Evolutionary conservation across 2,797 vertebrate genomes (phyloP).

Genomic region (Falco naumanni): DNA sequence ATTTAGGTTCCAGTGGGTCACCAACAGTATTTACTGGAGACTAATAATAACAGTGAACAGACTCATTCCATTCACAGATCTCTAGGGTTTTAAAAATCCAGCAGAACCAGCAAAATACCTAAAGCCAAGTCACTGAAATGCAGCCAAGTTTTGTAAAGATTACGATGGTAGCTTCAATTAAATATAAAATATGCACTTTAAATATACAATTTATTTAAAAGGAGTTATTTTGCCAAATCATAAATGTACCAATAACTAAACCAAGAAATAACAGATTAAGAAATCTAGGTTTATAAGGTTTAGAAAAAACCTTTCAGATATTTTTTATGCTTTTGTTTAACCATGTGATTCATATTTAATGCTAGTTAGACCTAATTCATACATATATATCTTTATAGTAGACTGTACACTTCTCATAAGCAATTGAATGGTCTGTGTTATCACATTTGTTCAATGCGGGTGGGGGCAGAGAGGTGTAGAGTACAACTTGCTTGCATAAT

Average conservation of each 20-base stretch:
- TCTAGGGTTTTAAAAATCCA: conserved; percentile 66
- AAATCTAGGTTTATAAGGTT: neutral
- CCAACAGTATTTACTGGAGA: conserved; percentile 26
- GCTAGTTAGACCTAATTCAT: neutral
- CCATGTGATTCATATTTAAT: neutral
- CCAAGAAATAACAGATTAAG: conserved; percentile 16
- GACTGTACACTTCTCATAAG: neutral
- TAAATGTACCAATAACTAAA: conserved; percentile 28
- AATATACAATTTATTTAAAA: conserved; percentile 42
- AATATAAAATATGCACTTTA: conserved; percentile 50
- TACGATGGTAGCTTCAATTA: conserved; percentile 60
- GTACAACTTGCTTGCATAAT: neutral
- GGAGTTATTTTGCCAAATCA: conserved; percentile 15
- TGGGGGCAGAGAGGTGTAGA: neutral
- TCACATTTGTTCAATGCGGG: neutral
- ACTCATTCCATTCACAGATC: conserved; percentile 30
- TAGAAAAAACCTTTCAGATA: neutral
- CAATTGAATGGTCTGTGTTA: neutral
- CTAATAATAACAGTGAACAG: conserved; percentile 50
- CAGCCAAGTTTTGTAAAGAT: conserved; percentile 60
- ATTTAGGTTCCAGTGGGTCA: conserved; percentile 20
- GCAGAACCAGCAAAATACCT: conserved; percentile 70
- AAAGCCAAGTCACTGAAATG: conserved; percentile 47
- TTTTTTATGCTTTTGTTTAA: conserved; percentile 5
- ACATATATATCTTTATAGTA: neutral